Evolutionary conservation across 2,888 invertebrate genomes (phyloP).

Genomic region (Rambutsinella grinnellia): DNA sequence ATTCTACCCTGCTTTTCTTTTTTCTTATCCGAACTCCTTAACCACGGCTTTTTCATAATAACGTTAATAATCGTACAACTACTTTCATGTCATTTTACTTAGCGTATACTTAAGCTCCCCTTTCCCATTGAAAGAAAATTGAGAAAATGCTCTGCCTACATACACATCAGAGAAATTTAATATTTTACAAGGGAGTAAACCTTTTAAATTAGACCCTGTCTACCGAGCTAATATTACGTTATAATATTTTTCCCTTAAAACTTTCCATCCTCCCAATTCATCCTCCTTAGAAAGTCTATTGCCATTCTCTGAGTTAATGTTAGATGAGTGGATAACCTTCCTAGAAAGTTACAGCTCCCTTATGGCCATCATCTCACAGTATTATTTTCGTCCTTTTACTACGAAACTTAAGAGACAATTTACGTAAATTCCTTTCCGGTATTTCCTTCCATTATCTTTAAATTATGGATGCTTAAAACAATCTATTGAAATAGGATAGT

Average conservation of each 20-base stretch:
- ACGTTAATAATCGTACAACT: background rate
- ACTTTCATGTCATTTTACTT: constrained; percentile 20
- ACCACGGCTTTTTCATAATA: background rate
- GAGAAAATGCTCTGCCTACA: background rate
- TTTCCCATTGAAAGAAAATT: constrained; percentile 10
- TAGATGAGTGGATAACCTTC: too few species aligned
- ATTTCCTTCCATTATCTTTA: constrained; percentile 35
- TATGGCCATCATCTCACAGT: constrained; percentile 12
- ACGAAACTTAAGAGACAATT: constrained; percentile 1
- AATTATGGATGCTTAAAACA: constrained; percentile 21
- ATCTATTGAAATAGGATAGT: constrained; percentile 13
- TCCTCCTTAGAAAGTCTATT: constrained; percentile 3
- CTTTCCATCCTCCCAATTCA: background rate
- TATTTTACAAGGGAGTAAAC: constrained; percentile 3
- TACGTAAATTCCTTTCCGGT: background rate
- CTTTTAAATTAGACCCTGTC: constrained; percentile 15
- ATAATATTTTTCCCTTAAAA: background rate
- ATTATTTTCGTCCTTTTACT: background rate
- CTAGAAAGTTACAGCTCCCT: constrained; percentile 10
- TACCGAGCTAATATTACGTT: background rate
- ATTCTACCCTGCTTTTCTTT: constrained; percentile 5
- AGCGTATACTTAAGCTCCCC: constrained; percentile 8
- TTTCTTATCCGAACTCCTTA: background rate
- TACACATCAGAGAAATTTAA: background rate
- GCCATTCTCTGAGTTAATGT: too few species aligned